These are phyloP conservation scores for Sylvietta virens DNA, from an alignment of 2,113 vertebrate species.

Conservation along the genomic window DNA sequence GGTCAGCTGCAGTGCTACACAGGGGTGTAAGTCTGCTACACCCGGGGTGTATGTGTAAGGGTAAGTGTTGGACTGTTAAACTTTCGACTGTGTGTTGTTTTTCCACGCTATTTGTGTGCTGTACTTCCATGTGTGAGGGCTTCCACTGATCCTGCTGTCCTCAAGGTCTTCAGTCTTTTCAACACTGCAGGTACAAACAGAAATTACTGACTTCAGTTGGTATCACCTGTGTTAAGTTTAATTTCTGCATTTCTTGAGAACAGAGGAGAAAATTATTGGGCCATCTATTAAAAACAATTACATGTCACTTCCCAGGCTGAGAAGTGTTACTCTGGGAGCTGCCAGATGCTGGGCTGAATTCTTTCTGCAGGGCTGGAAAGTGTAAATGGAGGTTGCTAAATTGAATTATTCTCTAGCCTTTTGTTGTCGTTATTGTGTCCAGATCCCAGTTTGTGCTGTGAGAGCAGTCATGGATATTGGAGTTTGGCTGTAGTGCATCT, in stretches of 20 bases:
- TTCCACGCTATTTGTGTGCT: background rate
- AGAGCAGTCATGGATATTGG: background rate
- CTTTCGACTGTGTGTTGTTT: background rate
- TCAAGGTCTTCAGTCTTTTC: background rate
- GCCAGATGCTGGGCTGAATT: background rate
- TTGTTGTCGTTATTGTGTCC: background rate
- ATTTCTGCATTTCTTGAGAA: constrained; percentile 3
- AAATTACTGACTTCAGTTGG: background rate
- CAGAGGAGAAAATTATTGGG: background rate
- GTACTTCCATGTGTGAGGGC: background rate
- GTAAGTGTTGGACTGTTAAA: background rate
- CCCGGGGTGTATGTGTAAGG: background rate
- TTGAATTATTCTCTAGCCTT: background rate
- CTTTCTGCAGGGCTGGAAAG: background rate
- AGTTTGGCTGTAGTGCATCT: background rate
- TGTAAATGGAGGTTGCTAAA: background rate
- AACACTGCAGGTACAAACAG: background rate
- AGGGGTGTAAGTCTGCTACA: background rate
- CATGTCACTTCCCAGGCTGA: background rate
- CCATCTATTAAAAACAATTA: background rate
- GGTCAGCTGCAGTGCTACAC: background rate
- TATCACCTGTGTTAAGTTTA: background rate
- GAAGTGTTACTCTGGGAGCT: background rate
- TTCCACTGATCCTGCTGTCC: background rate
- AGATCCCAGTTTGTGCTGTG: background rate